Conservation (phyloP, 2,113 vertebrate species). For the Fukomys damarensis region DNA sequence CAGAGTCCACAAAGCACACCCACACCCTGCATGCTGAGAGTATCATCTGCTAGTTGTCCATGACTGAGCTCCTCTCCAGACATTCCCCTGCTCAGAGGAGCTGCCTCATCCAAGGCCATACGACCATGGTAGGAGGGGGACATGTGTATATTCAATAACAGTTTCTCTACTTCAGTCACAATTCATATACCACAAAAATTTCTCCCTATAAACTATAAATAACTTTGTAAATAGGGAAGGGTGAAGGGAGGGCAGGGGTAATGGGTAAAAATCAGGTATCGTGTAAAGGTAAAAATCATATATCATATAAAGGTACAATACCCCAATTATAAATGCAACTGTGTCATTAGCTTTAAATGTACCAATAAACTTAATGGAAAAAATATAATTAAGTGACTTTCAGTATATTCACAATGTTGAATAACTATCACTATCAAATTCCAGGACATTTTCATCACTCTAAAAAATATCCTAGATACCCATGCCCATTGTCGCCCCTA, state of each 20-base stretch:
- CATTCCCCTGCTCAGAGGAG: not conserved
- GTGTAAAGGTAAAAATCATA: too few species aligned
- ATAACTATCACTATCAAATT: not conserved
- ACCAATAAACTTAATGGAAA: too few species aligned
- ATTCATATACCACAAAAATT: not conserved
- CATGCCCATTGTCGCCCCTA: not conserved
- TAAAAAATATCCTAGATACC: not conserved
- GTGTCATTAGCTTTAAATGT: too few species aligned
- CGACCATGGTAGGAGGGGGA: accelerated
- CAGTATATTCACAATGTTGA: slow-evolving; percentile 5
- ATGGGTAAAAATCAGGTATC: too few species aligned
- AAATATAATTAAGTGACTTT: not conserved
- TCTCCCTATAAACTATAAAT: slow-evolving; percentile 4
- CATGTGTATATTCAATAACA: not conserved
- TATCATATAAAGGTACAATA: too few species aligned
- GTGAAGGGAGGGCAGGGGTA: too few species aligned
- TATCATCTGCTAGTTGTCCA: not conserved
- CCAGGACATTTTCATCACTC: not conserved
- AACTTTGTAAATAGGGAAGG: too few species aligned
- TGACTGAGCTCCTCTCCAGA: not conserved
- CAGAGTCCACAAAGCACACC: accelerated
- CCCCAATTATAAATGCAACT: too few species aligned
- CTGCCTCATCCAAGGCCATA: not conserved
- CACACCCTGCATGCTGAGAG: not conserved
- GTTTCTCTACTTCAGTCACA: not conserved